These are phyloP conservation scores for Upupa epops DNA, from an alignment of 2,113 vertebrate species.

Conservation along the genomic window DNA sequence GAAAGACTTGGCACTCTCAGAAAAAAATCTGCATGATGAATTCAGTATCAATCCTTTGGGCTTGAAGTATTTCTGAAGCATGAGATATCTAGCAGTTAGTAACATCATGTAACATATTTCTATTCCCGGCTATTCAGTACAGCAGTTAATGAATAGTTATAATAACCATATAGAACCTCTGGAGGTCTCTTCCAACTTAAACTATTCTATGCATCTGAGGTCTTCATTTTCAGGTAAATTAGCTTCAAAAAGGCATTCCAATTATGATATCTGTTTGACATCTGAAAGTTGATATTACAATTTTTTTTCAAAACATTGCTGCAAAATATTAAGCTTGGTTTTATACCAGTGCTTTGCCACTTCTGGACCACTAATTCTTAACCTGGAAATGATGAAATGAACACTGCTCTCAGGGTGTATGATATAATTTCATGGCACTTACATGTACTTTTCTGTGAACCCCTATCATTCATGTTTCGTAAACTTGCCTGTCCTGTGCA, in stretches of 20 bases:
- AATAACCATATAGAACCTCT: background rate
- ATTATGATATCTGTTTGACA: background rate
- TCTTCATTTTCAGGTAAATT: background rate
- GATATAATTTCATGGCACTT: background rate
- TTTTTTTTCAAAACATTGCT: background rate
- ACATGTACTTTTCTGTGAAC: background rate
- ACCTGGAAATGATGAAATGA: background rate
- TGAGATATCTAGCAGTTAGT: background rate
- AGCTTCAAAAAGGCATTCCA: slow-evolving; percentile 17
- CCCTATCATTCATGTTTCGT: background rate
- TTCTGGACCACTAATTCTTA: background rate
- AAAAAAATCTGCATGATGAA: background rate
- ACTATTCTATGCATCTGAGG: background rate
- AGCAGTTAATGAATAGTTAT: background rate
- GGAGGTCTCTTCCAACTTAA: background rate
- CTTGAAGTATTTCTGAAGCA: background rate
- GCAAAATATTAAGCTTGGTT: background rate
- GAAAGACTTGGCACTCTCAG: background rate
- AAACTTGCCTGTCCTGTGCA: background rate
- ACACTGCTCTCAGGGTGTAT: background rate
- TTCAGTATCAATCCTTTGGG: background rate
- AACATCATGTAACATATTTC: background rate
- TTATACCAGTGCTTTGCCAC: background rate
- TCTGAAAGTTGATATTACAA: background rate
- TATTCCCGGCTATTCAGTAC: background rate